A percentile compares a stretch with the other conserved stretches of the same genome.
Evolutionary conservation across 1,140 invertebrate species (phyloP).

Genomic region (Drosophila burlai): DNA sequence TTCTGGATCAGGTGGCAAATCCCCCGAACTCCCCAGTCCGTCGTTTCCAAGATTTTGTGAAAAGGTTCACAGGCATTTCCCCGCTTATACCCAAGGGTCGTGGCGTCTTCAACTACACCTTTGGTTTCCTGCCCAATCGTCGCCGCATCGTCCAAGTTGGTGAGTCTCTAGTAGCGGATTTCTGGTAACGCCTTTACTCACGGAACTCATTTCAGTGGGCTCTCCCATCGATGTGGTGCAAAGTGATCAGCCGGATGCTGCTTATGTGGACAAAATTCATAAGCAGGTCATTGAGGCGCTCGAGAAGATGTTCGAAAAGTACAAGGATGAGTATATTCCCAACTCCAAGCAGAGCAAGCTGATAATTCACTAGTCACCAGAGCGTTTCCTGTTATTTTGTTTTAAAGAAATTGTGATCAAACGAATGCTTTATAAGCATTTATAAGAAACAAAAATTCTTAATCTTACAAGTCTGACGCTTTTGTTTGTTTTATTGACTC

Average conservation of each 20-base stretch:
- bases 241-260: slow-evolving; percentile 89
- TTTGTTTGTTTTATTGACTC: neutral
- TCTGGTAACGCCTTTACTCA: neutral
- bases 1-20: slow-evolving; percentile 92
- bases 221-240: slow-evolving; percentile 91
- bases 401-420: slow-evolving; percentile 18
- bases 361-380: slow-evolving; percentile 58
- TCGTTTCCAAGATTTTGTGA: slow-evolving; percentile 89
- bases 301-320: slow-evolving; percentile 90
- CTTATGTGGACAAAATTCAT: slow-evolving; percentile 92
- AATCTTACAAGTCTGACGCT: neutral
- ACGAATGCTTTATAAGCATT: slow-evolving; percentile 38
- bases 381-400: slow-evolving; percentile 6
- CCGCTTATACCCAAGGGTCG: slow-evolving; percentile 93
- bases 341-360: slow-evolving; percentile 87
- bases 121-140: slow-evolving; percentile 93
- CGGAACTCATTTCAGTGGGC: slow-evolving; percentile 89
- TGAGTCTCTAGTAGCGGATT: slow-evolving; percentile 86
- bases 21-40: slow-evolving; percentile 90
- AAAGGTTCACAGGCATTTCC: slow-evolving; percentile 90
- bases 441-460: slow-evolving; percentile 15
- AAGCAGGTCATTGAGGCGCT: slow-evolving; percentile 89
- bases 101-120: slow-evolving; percentile 95
- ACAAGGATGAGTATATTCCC: slow-evolving; percentile 92
- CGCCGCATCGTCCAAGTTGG: slow-evolving; percentile 93